These are phyloP conservation scores for Hemitrygon akajei DNA, from an alignment of 2,797 vertebrate genomes.

Conservation along the genomic window DNA sequence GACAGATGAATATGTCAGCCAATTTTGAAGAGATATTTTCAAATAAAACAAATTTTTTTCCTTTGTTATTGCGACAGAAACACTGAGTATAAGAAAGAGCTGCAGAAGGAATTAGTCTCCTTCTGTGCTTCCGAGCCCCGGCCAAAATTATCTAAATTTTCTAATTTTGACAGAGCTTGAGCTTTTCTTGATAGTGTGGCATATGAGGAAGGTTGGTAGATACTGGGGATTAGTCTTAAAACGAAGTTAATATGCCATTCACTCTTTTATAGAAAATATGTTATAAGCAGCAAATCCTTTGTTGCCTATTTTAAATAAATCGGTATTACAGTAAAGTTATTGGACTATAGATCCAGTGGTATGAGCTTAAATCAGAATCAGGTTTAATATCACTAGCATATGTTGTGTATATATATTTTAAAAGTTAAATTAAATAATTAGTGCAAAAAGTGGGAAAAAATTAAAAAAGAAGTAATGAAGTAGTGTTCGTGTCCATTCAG, in stretches of 20 bases:
- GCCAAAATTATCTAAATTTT: neutral
- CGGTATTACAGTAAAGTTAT: too few relatives aligned
- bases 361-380: too few relatives aligned
- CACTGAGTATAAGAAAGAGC: neutral
- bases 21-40: neutral
- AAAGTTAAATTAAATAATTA: too few relatives aligned
- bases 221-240: neutral
- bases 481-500: too few relatives aligned
- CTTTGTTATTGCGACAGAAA: neutral
- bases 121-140: neutral
- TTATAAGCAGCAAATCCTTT: neutral
- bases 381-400: too few relatives aligned
- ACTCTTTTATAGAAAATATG: neutral
- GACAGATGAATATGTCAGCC: neutral
- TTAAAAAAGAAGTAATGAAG: too few relatives aligned
- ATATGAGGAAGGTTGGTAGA: neutral
- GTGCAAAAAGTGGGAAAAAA: too few relatives aligned
- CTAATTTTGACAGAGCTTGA: neutral
- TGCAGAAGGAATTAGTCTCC: neutral
- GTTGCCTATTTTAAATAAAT: neutral
- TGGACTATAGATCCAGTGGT: too few relatives aligned
- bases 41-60: neutral
- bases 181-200: neutral
- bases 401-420: too few relatives aligned
- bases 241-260: neutral